Evolutionary conservation across 2,888 invertebrate species (phyloP), one percentile per base, ranked within the genome.

Genomic region (Scaptomyza flava): DNA sequence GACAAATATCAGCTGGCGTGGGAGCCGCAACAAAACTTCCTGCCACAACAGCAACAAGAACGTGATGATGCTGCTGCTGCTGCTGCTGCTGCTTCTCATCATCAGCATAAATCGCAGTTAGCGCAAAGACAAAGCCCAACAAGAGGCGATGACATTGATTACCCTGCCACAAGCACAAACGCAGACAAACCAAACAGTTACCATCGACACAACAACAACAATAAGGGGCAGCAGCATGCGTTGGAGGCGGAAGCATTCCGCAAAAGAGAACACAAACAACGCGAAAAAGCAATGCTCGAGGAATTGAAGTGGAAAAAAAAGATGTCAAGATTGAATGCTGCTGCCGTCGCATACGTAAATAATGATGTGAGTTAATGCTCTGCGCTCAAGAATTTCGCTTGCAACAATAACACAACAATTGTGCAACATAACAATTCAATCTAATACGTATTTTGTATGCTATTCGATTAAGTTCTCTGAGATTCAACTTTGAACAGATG

Each of bases 61-160:
- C 38, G 4, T 12, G 33, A 9, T 11, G 33, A 9, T 3, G 4
- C 33, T 1, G 11, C 4, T 11, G 33, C 3, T 11, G 33, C n/a
- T n/a, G n/a, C n/a, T n/a, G n/a, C 33, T 11, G 33, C 14, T 38
- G 14, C 38, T 17, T 3, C 17, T 57, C 81, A 62, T 75, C 85
- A 81, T 82, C 79, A 79, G 79, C 80, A 85, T 81, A 85, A 81
- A 80, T 80, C 77, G 59, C 72, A 69, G 63, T 58, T 62, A 53
- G 34, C 30, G 36, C 31, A 42, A 51, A 6, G 27, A 42, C 52
- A 64, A 20, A 43, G 52, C 52, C 51, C 31, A 14, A 36, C n/a
- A 43, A 33, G 33, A 41, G 43, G 27, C 63, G 41, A 42, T 53
- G 52, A 60, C 71, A 71, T 60, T 71, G 66, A 66, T 72, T 60